Evolutionary conservation across 1,140 invertebrate genomes (phyloP).

Genomic region (Carposina sasakii): DNA sequence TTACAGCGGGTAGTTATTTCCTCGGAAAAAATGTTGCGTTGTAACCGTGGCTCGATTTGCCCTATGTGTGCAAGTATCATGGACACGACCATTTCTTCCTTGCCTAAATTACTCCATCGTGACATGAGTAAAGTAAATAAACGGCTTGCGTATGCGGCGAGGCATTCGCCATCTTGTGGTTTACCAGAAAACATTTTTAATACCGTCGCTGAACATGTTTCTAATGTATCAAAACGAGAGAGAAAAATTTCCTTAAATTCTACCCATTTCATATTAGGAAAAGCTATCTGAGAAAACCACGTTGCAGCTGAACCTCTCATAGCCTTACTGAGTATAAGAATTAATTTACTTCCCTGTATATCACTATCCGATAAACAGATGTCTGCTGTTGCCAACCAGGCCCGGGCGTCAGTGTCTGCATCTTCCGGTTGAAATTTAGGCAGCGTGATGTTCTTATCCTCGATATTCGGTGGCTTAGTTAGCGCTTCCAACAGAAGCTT

Average conservation of each 20-base stretch:
- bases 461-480: not conserved
- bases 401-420: no score
- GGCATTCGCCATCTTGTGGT: conserved; percentile 17
- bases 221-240: conserved; percentile 15
- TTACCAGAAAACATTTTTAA: conserved; percentile 14
- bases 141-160: conserved; percentile 19
- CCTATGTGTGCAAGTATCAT: no score
- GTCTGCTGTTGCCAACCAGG: no score
- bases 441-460: not conserved
- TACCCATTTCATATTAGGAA: conserved; percentile 12
- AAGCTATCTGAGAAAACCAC: conserved; percentile 19
- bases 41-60: no score
- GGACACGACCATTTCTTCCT: conserved; percentile 16
- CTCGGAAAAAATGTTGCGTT: no score
- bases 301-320: conserved; percentile 15
- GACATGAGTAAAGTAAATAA: conserved; percentile 16
- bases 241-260: conserved; percentile 20
- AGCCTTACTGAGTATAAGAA: conserved; percentile 18
- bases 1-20: no score
- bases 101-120: conserved; percentile 12
- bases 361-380: conserved; percentile 7
- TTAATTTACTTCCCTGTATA: conserved; percentile 17
- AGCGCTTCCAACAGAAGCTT: not conserved
- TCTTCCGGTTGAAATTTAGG: no score
- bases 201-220: conserved; percentile 14